phyloP scores from a whole-genome alignment of 1,140 invertebrate genomes.

The Drosophila sp. region DNA sequence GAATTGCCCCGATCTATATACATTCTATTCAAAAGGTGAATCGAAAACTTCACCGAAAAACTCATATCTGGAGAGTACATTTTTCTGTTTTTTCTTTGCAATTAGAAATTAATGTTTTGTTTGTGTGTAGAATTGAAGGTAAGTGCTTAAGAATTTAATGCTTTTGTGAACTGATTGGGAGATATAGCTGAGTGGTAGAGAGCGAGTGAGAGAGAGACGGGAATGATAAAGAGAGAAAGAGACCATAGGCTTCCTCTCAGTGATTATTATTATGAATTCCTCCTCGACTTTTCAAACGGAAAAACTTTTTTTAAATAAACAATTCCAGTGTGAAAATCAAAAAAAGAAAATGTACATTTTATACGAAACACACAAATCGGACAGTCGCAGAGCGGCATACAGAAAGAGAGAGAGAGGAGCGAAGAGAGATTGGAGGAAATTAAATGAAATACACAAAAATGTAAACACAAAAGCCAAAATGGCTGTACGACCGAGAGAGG shows the following conservation, averaged over 20 bases:
- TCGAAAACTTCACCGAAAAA: background rate
- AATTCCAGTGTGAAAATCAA: slow-evolving; percentile 57
- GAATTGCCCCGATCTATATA: background rate
- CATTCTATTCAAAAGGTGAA: background rate
- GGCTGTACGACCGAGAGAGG: slow-evolving; percentile 17
- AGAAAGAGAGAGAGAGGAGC: slow-evolving; percentile 23
- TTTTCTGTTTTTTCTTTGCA: slow-evolving; percentile 3
- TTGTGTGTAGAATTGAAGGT: slow-evolving; percentile 70
- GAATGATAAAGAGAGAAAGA: background rate
- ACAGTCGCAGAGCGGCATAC: slow-evolving; percentile 48
- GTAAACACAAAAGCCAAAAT: slow-evolving; percentile 57
- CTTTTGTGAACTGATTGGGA: slow-evolving; percentile 62
- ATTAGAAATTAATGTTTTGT: slow-evolving; percentile 71
- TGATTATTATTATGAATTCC: slow-evolving; percentile 67
- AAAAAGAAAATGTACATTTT: slow-evolving; percentile 62
- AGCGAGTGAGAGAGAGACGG: background rate
- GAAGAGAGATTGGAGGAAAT: slow-evolving; percentile 58
- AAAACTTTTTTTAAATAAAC: slow-evolving; percentile 72
- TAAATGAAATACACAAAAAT: slow-evolving; percentile 72
- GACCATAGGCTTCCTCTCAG: slow-evolving; percentile 35
- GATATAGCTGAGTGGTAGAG: slow-evolving; percentile 15
- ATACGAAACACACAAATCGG: slow-evolving; percentile 68
- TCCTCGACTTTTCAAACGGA: slow-evolving; percentile 40
- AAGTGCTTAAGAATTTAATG: slow-evolving; percentile 72
- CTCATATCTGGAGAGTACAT: background rate